A percentile compares a stretch with the other conserved stretches of the same genome.
phyloP scores from a whole-genome alignment of 2,113 vertebrate genomes.

The Malurus cyaneus region DNA sequence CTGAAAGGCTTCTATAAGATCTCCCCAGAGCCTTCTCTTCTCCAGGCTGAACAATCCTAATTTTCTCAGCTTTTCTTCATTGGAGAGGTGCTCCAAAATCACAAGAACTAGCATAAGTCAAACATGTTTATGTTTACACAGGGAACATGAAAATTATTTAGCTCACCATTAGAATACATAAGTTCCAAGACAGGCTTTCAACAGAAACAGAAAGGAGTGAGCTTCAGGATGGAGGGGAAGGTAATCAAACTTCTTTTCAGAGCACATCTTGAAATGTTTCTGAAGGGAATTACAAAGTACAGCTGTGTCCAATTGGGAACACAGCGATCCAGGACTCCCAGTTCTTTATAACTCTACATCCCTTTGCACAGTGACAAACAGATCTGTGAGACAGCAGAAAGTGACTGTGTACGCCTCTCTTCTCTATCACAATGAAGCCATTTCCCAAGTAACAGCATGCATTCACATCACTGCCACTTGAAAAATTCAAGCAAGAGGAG shows the following conservation, averaged over 20 bases:
- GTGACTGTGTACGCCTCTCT: not conserved
- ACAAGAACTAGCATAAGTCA: not conserved
- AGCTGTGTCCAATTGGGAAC: not conserved
- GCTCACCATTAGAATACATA: not conserved
- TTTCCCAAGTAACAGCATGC: not conserved
- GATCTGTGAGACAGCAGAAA: not conserved
- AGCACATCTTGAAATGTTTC: not conserved
- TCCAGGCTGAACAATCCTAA: not conserved
- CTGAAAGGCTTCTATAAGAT: fast-evolving
- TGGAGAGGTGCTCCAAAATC: not conserved
- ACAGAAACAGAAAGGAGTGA: not conserved
- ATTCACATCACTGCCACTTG: not conserved
- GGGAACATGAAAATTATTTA: not conserved
- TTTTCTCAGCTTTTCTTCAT: not conserved
- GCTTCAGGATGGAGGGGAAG: not conserved
- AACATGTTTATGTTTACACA: not conserved
- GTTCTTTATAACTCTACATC: not conserved
- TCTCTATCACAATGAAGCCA: not conserved
- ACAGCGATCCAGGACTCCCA: not conserved
- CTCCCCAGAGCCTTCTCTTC: not conserved
- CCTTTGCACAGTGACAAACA: not conserved
- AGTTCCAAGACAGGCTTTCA: not conserved
- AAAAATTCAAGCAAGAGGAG: not conserved
- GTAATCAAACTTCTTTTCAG: not conserved
- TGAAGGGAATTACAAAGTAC: not conserved